A percentile compares a stretch with the other conserved stretches of the same genome.
Conservation (phyloP, 2,888 invertebrate genomes). For the Mamestra brassicae region DNA sequence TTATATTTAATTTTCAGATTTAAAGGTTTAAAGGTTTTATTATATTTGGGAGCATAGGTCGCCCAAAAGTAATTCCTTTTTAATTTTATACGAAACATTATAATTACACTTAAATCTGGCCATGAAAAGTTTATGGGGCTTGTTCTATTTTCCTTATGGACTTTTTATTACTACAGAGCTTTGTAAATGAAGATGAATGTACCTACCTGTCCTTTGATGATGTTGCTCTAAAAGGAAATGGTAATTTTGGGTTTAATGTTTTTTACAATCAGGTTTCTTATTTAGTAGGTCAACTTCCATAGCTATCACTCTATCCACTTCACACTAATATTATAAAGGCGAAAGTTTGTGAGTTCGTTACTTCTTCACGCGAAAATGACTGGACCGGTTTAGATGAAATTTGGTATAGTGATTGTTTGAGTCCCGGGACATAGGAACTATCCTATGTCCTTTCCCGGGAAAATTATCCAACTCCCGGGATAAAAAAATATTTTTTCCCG, state of each 20-base stretch:
- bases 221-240: constrained; percentile 8
- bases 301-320: neutral
- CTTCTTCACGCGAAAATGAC: too few species aligned
- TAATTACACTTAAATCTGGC: constrained; percentile 42
- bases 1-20: neutral
- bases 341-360: too few species aligned
- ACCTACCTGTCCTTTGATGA: constrained; percentile 22
- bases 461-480: too few species aligned
- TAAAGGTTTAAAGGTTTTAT: neutral
- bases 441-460: too few species aligned
- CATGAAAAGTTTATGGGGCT: constrained; percentile 44
- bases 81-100: constrained; percentile 23
- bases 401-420: too few species aligned
- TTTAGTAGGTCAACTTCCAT: neutral
- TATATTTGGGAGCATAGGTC: neutral
- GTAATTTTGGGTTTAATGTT: neutral
- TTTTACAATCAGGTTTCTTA: neutral
- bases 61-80: constrained; percentile 12
- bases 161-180: constrained; percentile 42
- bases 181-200: constrained; percentile 36
- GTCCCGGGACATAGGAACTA: too few species aligned
- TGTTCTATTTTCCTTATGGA: constrained; percentile 35
- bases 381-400: too few species aligned
- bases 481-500: too few species aligned
- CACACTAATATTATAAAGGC: too few species aligned